Conservation (phyloP, 2,797 vertebrate genomes). For the Champsocephalus esox region DNA sequence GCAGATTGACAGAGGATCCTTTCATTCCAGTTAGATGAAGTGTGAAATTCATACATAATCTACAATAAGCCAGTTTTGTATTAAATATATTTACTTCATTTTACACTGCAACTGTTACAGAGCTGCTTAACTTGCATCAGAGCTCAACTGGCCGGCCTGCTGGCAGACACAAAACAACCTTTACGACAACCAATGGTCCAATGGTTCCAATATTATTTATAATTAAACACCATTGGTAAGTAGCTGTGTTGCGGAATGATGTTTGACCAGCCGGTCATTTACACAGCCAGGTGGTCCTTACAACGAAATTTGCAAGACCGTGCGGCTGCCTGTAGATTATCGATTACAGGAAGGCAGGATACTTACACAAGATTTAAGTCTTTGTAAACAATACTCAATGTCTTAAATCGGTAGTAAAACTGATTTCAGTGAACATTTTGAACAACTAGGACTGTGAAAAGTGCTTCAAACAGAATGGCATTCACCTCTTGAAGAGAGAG, state of each 20-base stretch:
- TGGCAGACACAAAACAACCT: constrained; percentile 32
- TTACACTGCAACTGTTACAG: constrained; percentile 6
- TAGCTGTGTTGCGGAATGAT: constrained; percentile 13
- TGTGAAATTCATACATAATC: background rate
- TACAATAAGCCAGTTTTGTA: constrained; percentile 14
- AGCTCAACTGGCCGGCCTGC: constrained; percentile 13
- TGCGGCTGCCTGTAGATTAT: constrained; percentile 42
- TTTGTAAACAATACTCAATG: background rate
- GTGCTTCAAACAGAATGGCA: background rate
- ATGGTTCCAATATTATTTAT: constrained; percentile 22
- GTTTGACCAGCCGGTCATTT: constrained; percentile 19
- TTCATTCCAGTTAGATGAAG: background rate
- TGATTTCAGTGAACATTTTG: background rate
- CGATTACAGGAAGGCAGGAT: background rate
- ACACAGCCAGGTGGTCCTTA: constrained; percentile 40
- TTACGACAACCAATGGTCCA: constrained; percentile 2
- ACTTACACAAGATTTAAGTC: constrained; percentile 10
- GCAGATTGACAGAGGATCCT: no score
- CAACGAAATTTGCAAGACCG: constrained; percentile 22
- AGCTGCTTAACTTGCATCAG: constrained; percentile 24
- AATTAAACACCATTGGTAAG: constrained; percentile 19
- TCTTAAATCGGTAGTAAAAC: background rate
- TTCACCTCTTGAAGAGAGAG: background rate
- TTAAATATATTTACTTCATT: background rate
- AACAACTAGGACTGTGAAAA: background rate